phyloP scores from a whole-genome alignment of 2,113 vertebrate genomes.

The Silurus glanis region DNA sequence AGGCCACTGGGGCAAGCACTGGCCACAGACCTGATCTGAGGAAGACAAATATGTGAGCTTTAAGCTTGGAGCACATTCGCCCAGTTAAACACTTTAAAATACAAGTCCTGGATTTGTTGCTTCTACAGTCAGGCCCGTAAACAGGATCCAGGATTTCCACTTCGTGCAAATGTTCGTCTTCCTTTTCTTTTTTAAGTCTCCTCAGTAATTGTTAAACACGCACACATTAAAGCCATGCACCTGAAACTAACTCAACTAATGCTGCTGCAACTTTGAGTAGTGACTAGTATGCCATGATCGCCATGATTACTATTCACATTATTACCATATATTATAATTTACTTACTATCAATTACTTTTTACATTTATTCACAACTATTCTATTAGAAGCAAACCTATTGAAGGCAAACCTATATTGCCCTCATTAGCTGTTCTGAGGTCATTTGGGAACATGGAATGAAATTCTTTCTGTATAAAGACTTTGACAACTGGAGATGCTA shows the following conservation, averaged over 20 bases:
- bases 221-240: not conserved
- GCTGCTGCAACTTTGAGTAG: not conserved
- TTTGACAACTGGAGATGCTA: not conserved
- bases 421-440: not conserved
- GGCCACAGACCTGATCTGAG: conserved; percentile 86
- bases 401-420: not conserved
- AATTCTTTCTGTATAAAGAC: not conserved
- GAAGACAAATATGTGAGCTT: conserved; percentile 30
- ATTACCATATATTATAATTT: too few species aligned
- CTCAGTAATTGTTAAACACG: not conserved
- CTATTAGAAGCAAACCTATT: not conserved
- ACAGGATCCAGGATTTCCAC: not conserved
- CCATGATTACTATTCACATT: not conserved
- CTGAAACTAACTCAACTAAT: not conserved
- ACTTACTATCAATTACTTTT: not conserved
- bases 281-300: not conserved
- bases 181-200: not conserved
- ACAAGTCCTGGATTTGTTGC: not conserved
- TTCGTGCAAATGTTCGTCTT: not conserved
- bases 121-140: not conserved
- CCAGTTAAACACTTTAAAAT: not conserved
- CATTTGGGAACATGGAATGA: not conserved
- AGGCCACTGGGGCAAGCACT: conserved; percentile 87
- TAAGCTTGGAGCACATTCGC: not conserved
- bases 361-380: not conserved